These are phyloP conservation scores for Rhipidura dahli DNA, from an alignment of 2,113 vertebrate genomes.

Conservation along the genomic window DNA sequence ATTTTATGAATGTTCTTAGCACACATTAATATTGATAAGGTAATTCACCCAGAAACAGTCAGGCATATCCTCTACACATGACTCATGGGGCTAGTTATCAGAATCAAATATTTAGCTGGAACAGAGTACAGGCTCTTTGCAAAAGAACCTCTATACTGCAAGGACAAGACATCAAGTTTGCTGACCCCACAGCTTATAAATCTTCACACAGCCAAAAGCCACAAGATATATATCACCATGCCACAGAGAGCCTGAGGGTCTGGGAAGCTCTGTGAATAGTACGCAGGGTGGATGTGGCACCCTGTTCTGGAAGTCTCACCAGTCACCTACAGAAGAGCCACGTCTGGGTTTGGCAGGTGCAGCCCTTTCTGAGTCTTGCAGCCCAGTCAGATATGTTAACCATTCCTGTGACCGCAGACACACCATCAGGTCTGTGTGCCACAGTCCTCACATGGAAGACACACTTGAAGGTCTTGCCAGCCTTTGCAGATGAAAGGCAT, in stretches of 20 bases:
- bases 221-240: background rate
- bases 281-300: background rate
- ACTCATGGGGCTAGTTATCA: background rate
- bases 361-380: background rate
- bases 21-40: background rate
- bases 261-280: background rate
- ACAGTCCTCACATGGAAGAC: background rate
- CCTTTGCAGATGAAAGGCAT: background rate
- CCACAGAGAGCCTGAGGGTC: background rate
- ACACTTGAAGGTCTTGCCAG: background rate
- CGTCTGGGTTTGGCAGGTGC: background rate
- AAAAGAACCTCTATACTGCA: background rate
- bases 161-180: background rate
- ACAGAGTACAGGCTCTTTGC: background rate
- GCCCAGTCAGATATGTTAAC: background rate
- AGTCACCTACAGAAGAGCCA: background rate
- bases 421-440: background rate
- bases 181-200: background rate
- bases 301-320: background rate
- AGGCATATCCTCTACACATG: background rate
- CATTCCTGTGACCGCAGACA: background rate
- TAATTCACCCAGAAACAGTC: background rate
- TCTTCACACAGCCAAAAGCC: background rate
- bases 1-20: background rate
- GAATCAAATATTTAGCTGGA: background rate